phyloP scores from a whole-genome alignment of 2,888 invertebrate species.

The Nipponacmea schrenckii region DNA sequence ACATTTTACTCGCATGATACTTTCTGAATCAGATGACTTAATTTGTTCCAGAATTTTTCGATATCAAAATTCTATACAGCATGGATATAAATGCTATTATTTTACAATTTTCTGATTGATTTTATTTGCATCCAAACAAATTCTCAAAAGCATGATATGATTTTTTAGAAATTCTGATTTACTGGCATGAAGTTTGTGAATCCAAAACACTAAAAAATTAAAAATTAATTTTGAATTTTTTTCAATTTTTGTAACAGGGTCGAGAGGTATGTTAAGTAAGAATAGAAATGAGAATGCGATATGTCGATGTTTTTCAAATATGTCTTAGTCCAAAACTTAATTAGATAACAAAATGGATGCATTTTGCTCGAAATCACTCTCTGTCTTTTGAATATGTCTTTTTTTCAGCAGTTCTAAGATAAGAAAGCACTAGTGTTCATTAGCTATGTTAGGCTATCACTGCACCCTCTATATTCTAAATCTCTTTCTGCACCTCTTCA shows the following conservation, averaged over 20 bases:
- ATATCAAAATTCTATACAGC: too few species aligned
- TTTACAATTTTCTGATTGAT: too few species aligned
- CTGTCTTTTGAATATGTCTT: neutral
- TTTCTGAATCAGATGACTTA: too few species aligned
- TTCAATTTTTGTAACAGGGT: constrained; percentile 1
- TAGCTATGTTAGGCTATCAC: neutral
- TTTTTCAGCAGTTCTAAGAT: neutral
- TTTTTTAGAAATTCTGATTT: too few species aligned
- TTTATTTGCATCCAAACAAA: too few species aligned
- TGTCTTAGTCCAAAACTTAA: neutral
- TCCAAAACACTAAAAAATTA: neutral
- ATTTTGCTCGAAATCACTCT: neutral
- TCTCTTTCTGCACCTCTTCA: neutral
- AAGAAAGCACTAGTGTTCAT: neutral
- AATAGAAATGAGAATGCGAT: neutral
- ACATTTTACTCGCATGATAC: too few species aligned
- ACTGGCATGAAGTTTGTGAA: neutral
- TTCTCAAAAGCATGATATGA: too few species aligned
- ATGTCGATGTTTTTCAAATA: constrained; percentile 3
- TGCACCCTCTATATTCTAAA: neutral
- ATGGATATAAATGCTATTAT: too few species aligned
- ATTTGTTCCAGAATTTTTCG: too few species aligned
- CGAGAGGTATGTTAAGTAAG: constrained; percentile 7
- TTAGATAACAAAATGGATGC: constrained; percentile 6
- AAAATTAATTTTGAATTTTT: neutral